These are phyloP conservation scores for Eclectus roratus DNA, from an alignment of 2,113 vertebrate genomes.

Conservation along the genomic window DNA sequence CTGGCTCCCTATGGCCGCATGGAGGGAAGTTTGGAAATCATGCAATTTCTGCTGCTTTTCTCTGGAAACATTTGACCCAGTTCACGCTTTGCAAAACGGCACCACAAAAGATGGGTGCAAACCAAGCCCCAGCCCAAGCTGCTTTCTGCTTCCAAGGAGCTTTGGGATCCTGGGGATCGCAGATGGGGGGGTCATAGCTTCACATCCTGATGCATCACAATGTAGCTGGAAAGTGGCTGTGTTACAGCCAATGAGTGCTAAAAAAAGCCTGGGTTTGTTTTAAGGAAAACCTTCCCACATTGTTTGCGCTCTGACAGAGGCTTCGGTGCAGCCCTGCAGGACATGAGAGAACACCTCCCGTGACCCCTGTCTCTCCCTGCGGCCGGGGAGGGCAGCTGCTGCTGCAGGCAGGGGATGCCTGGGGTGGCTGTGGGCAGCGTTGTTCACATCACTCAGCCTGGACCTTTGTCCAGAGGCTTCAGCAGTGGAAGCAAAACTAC, in stretches of 20 bases:
- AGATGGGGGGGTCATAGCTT: background rate
- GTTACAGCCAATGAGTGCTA: background rate
- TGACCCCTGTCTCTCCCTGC: background rate
- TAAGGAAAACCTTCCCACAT: background rate
- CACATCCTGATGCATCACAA: background rate
- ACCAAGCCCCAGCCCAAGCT: background rate
- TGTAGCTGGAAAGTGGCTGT: background rate
- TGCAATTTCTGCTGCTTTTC: background rate
- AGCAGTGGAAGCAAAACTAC: background rate
- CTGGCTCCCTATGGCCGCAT: fast-evolving
- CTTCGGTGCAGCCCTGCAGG: background rate
- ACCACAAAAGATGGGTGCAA: background rate
- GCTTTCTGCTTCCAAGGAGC: background rate
- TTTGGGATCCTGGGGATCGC: background rate
- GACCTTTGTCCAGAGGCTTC: background rate
- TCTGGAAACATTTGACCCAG: background rate
- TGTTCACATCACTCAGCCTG: background rate
- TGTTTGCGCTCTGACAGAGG: background rate
- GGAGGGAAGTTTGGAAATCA: fast-evolving
- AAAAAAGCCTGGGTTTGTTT: background rate
- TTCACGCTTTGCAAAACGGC: background rate
- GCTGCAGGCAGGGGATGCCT: background rate
- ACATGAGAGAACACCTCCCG: background rate
- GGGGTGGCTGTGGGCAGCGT: background rate
- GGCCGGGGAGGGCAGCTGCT: background rate